These are phyloP conservation scores for Typhlichthys subterraneus DNA, from an alignment of 2,797 vertebrate genomes.

Conservation along the genomic window DNA sequence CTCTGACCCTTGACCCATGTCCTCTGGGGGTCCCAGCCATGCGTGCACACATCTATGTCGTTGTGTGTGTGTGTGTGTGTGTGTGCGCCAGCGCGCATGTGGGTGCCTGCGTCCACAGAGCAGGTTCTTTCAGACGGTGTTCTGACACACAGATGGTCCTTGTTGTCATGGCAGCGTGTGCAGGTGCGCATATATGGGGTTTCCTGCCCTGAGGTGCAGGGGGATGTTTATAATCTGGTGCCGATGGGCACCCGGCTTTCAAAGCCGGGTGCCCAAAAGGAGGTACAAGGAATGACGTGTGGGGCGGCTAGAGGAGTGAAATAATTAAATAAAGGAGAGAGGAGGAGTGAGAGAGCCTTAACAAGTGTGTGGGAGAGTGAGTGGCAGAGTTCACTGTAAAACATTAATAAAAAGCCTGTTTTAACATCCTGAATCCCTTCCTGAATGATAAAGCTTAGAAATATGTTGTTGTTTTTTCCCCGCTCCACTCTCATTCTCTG, in stretches of 20 bases:
- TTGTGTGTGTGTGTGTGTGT: slow-evolving; percentile 2
- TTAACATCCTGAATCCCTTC: slow-evolving; percentile 53
- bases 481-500: slow-evolving; percentile 46
- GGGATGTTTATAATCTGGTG: slow-evolving; percentile 60
- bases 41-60: neutral
- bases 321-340: slow-evolving; percentile 10
- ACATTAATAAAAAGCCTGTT: slow-evolving; percentile 42
- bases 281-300: slow-evolving; percentile 46
- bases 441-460: slow-evolving; percentile 57
- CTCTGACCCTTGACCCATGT: slow-evolving; percentile 56
- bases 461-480: slow-evolving; percentile 53
- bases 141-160: slow-evolving; percentile 69
- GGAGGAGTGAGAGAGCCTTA: neutral
- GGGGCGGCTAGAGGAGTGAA: slow-evolving; percentile 14
- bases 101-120: slow-evolving; percentile 28
- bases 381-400: slow-evolving; percentile 38
- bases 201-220: slow-evolving; percentile 62
- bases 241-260: slow-evolving; percentile 56
- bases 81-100: neutral
- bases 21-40: slow-evolving; percentile 1
- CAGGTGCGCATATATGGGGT: slow-evolving; percentile 66
- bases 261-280: slow-evolving; percentile 23
- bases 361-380: neutral
- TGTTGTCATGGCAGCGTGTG: slow-evolving; percentile 57
- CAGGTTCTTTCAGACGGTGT: slow-evolving; percentile 58